These are phyloP conservation scores for Luidia sarsii DNA, from an alignment of 53 echinoderm and acorn worm genomes.

Conservation along the genomic window DNA sequence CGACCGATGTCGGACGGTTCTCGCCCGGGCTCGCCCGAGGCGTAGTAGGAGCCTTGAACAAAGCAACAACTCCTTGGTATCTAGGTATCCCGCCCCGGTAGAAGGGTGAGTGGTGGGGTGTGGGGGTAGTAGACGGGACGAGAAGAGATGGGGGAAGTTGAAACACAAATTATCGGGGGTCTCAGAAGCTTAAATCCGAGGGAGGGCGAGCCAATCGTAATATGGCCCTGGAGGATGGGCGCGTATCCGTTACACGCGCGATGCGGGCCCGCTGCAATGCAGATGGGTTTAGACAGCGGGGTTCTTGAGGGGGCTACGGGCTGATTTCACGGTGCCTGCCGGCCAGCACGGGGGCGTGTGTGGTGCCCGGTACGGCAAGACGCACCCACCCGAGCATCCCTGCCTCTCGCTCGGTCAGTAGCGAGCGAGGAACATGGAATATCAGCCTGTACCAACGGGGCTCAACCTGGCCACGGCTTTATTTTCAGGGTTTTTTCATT, in stretches of 20 bases:
- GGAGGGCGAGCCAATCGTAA: constrained; percentile 28
- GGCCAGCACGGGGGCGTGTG: constrained; percentile 7
- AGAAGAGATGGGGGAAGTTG: constrained; percentile 32
- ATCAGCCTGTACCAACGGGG: background rate
- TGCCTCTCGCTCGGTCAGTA: constrained; percentile 35
- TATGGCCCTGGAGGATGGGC: constrained; percentile 36
- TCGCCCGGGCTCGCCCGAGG: too few species aligned
- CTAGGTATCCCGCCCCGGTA: too few species aligned
- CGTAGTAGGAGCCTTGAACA: too few species aligned
- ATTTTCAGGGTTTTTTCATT: too few species aligned
- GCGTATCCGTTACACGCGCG: constrained; percentile 44
- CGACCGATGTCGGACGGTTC: too few species aligned
- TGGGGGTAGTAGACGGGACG: too few species aligned
- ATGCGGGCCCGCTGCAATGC: constrained; percentile 2
- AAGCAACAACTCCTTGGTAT: too few species aligned
- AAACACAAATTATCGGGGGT: constrained; percentile 51
- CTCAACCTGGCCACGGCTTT: background rate
- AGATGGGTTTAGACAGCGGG: constrained; percentile 52
- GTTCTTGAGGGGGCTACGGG: constrained; percentile 23
- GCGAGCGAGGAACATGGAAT: constrained; percentile 5
- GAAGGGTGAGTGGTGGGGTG: too few species aligned
- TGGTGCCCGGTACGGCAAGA: background rate
- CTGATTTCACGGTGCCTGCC: background rate
- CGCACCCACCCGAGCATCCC: too few species aligned
- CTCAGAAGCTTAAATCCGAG: constrained; percentile 33